Evolutionary conservation across 2,888 invertebrate genomes (phyloP).

Genomic region (Chironomus tentans): DNA sequence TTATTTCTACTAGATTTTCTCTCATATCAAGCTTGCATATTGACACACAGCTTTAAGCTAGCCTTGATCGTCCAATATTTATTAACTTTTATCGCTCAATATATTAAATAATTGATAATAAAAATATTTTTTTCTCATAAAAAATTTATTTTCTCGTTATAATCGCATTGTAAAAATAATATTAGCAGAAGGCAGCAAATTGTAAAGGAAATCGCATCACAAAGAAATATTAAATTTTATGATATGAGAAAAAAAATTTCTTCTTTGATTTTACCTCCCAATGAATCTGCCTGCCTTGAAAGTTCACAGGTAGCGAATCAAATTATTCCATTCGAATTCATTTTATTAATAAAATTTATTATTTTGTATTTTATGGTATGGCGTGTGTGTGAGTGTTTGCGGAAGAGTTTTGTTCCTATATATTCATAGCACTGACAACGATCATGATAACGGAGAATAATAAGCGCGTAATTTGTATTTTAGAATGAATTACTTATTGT

Average conservation of each 20-base stretch:
- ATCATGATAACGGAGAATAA: not conserved
- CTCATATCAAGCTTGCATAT: no score
- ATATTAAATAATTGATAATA: not conserved
- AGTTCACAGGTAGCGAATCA: not conserved
- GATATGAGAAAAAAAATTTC: not conserved
- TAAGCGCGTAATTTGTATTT: not conserved
- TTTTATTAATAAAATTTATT: not conserved
- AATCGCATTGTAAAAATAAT: not conserved
- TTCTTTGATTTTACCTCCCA: not conserved
- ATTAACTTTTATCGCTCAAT: not conserved
- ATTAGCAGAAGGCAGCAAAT: not conserved
- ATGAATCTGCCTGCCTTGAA: not conserved
- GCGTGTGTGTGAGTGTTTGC: not conserved
- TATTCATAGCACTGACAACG: not conserved
- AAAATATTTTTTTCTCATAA: not conserved
- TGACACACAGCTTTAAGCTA: no score
- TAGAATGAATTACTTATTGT: not conserved
- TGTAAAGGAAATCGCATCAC: not conserved
- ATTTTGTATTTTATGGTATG: not conserved
- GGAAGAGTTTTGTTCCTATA: not conserved
- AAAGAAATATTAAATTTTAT: not conserved
- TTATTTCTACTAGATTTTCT: not conserved
- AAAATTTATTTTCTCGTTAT: not conserved
- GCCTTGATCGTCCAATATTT: no score
- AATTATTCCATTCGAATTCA: slow-evolving; percentile 8